Evolutionary conservation across 2,797 vertebrate genomes (phyloP).

Genomic region (Sebastes steindachneri): DNA sequence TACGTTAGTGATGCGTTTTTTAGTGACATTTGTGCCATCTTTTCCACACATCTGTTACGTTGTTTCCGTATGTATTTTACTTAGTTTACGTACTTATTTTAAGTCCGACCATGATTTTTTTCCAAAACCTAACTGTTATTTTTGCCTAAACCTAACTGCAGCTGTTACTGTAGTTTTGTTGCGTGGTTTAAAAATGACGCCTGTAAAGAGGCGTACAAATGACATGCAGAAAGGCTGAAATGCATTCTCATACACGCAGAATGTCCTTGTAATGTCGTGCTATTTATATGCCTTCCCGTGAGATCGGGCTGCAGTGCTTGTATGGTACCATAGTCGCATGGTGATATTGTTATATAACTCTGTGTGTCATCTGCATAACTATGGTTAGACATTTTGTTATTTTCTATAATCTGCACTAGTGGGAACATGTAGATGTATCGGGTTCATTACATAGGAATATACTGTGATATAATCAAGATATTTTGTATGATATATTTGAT

Average conservation of each 20-base stretch:
- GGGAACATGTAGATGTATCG: background rate
- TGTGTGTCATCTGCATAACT: background rate
- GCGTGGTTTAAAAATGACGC: background rate
- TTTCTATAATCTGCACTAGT: background rate
- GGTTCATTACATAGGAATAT: background rate
- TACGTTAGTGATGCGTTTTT: background rate
- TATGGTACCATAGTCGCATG: background rate
- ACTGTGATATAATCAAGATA: background rate
- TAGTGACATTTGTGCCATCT: background rate
- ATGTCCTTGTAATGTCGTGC: background rate
- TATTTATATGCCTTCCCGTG: background rate
- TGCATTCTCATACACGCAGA: background rate
- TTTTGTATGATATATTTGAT: background rate
- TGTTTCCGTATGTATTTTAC: background rate
- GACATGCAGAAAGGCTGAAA: background rate
- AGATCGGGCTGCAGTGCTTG: background rate
- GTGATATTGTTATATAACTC: background rate
- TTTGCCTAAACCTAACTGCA: background rate
- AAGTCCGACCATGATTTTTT: background rate
- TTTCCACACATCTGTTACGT: background rate
- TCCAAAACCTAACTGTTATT: background rate
- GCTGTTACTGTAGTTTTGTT: background rate
- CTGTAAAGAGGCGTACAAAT: no score
- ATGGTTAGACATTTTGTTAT: background rate
- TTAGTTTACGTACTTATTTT: background rate